A percentile compares a stretch with the other conserved stretches of the same genome.
Evolutionary conservation across 1,140 invertebrate genomes (phyloP).

Genomic region (Pinna nobilis): DNA sequence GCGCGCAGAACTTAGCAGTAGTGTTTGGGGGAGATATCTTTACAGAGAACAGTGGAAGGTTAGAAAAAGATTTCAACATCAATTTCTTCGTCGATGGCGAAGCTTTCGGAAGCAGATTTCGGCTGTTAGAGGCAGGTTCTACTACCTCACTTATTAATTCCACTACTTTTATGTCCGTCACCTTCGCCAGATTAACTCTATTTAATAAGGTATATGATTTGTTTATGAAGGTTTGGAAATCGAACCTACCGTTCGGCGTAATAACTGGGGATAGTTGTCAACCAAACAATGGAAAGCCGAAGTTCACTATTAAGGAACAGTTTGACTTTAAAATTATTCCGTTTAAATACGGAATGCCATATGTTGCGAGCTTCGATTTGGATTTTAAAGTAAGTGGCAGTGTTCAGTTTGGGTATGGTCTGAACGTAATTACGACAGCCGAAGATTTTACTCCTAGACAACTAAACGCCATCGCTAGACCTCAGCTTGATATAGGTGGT

Average conservation of each 20-base stretch:
- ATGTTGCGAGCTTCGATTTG: not conserved
- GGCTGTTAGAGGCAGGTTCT: not conserved
- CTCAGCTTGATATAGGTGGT: not conserved
- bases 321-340: not conserved
- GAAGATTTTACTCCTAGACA: not conserved
- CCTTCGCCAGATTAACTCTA: not conserved
- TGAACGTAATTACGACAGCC: not conserved
- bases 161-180: not conserved
- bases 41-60: not conserved
- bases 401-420: slow-evolving; percentile 13
- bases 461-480: not conserved
- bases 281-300: not conserved
- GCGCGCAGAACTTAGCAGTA: not conserved
- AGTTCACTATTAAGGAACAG: not conserved
- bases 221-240: slow-evolving; percentile 11
- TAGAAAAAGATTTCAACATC: slow-evolving; percentile 5
- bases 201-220: not conserved
- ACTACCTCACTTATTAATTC: slow-evolving; percentile 4
- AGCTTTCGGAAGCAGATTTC: not conserved
- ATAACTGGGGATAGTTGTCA: not conserved
- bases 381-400: not conserved
- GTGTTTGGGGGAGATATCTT: not conserved
- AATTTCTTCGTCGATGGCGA: not conserved
- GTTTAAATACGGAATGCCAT: not conserved
- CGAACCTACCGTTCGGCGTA: not conserved